A percentile compares a stretch with the other conserved stretches of the same genome.
Conservation (phyloP, 2,113 vertebrate genomes). For the Prochilodus magdalenae region DNA sequence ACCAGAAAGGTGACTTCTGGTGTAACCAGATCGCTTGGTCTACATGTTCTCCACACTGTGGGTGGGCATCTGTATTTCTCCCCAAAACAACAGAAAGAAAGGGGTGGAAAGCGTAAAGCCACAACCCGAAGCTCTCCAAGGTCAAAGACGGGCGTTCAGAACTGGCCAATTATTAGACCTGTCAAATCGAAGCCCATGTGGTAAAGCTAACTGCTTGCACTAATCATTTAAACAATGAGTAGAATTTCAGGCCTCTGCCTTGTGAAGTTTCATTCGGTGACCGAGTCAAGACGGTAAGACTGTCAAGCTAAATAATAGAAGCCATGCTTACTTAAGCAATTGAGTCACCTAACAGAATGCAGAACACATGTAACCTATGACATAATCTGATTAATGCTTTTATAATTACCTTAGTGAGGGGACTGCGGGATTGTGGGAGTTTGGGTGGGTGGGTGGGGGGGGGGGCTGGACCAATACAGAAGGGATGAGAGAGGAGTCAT, state of each 20-base stretch:
- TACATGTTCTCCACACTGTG: constrained; percentile 15
- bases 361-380: constrained; percentile 80
- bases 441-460: neutral
- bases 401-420: constrained; percentile 72
- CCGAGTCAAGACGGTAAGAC: constrained; percentile 67
- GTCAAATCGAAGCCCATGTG: constrained; percentile 62
- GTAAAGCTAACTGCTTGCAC: constrained; percentile 73
- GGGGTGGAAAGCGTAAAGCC: constrained; percentile 12
- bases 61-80: constrained; percentile 34
- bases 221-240: constrained; percentile 62
- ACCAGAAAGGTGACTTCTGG: neutral
- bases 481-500: constrained; percentile 51
- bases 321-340: constrained; percentile 73
- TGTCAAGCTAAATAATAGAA: constrained; percentile 72
- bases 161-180: constrained; percentile 63
- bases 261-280: constrained; percentile 51
- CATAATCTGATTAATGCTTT: constrained; percentile 80
- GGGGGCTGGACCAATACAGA: neutral
- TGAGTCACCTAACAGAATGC: constrained; percentile 76
- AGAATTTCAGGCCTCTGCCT: constrained; percentile 62
- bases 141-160: constrained; percentile 46
- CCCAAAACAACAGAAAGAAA: constrained; percentile 38
- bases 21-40: constrained; percentile 14
- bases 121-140: constrained; percentile 38
- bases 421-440: constrained; percentile 45